Evolutionary conservation across 2,113 vertebrate genomes (phyloP).

Genomic region (Xiphophorus couchianus): DNA sequence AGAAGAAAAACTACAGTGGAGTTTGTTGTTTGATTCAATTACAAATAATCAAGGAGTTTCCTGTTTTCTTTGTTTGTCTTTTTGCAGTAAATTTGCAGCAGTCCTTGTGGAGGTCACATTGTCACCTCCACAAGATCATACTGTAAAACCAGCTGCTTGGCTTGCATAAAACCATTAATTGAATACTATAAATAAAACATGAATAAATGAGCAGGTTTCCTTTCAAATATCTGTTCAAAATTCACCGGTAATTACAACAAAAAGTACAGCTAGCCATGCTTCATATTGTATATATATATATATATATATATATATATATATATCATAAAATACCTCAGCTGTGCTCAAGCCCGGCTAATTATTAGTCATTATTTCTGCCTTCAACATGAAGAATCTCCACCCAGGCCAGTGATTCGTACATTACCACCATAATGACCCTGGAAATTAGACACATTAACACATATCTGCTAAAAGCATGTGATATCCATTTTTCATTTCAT

Average conservation of each 20-base stretch:
- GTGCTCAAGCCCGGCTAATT: constrained; percentile 63
- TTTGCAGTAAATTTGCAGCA: neutral
- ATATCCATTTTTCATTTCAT: constrained; percentile 75
- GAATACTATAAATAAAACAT: neutral
- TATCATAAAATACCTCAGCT: constrained; percentile 21
- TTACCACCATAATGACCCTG: constrained; percentile 74
- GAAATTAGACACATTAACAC: constrained; percentile 76
- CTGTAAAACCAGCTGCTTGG: neutral
- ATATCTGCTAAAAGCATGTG: constrained; percentile 71
- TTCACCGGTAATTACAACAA: neutral
- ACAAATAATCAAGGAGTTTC: too few relatives aligned
- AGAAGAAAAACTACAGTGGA: too few relatives aligned
- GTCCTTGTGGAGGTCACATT: neutral
- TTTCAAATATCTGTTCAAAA: neutral
- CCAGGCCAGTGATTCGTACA: constrained; percentile 69
- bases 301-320: neutral
- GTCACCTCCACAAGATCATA: neutral
- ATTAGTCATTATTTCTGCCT: constrained; percentile 72
- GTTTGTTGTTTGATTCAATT: too few relatives aligned
- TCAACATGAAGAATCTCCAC: constrained; percentile 73
- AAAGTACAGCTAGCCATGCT: constrained; percentile 30
- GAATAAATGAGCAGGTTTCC: neutral
- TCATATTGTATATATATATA: neutral
- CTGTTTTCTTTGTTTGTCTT: too few relatives aligned
- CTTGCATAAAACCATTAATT: constrained; percentile 6